phyloP scores from a whole-genome alignment of 1,140 invertebrate species.

The Ruditapes philippinarum region DNA sequence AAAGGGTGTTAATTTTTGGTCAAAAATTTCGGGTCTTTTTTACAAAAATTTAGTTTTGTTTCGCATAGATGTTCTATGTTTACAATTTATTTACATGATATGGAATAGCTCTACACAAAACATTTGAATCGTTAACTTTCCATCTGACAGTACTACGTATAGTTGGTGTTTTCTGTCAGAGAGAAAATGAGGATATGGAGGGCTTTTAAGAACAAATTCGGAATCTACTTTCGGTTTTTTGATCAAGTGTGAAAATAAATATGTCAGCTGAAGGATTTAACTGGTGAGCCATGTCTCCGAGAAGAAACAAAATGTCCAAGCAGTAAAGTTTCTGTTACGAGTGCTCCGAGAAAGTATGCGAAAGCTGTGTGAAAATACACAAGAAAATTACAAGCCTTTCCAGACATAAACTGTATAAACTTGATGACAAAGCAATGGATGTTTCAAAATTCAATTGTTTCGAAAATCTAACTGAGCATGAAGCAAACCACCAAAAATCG shows the following conservation, averaged over 20 bases:
- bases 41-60: too few relatives aligned
- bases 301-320: not conserved
- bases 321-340: not conserved
- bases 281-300: not conserved
- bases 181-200: too few relatives aligned
- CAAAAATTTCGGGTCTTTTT: too few relatives aligned
- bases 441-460: not conserved
- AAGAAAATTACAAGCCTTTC: not conserved
- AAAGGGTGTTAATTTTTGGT: too few relatives aligned
- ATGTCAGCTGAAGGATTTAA: not conserved
- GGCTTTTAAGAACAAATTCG: too few relatives aligned
- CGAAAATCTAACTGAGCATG: not conserved
- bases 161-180: too few relatives aligned
- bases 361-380: not conserved
- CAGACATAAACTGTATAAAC: not conserved
- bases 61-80: too few relatives aligned
- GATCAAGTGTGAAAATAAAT: not conserved
- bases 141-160: too few relatives aligned
- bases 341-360: not conserved
- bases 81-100: too few relatives aligned
- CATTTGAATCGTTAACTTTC: too few relatives aligned
- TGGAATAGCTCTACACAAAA: too few relatives aligned
- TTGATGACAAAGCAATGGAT: not conserved
- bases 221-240: too few relatives aligned
- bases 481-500: not conserved